Percentiles rank a stretch among this genome's conserved stretches.
Evolutionary conservation across 2,797 vertebrate species (phyloP).

Genomic region (Propithecus perrieri): DNA sequence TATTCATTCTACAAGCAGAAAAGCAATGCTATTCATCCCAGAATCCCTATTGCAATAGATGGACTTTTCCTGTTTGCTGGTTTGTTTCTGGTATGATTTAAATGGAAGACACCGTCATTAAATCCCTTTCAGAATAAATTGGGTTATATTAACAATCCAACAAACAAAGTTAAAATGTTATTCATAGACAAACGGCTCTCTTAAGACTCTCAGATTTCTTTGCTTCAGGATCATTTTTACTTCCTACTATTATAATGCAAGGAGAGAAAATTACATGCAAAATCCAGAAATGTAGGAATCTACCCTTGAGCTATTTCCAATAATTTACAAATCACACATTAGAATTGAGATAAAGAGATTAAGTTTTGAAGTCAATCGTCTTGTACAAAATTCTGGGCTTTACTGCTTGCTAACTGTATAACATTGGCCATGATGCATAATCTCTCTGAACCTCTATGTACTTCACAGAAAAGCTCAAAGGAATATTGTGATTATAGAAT

Average conservation of each 20-base stretch:
- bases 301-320: not conserved
- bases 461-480: not conserved
- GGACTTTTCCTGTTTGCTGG: not conserved
- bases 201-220: not conserved
- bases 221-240: not conserved
- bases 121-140: not conserved
- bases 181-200: not conserved
- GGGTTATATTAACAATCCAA: not conserved
- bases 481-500: not conserved
- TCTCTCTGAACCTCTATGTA: not conserved
- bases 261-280: not conserved
- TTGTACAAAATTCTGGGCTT: not conserved
- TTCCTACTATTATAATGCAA: not conserved
- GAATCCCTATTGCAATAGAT: not conserved
- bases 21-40: not conserved
- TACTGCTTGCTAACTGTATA: not conserved
- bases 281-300: not conserved
- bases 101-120: not conserved
- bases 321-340: not conserved
- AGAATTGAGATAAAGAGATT: not conserved
- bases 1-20: not conserved
- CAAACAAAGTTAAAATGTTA: slow-evolving; percentile 25
- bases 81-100: not conserved
- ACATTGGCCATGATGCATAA: not conserved
- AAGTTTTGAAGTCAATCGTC: not conserved